Evolutionary conservation across 2,797 vertebrate genomes (phyloP).

Genomic region (Erithacus rubecula): DNA sequence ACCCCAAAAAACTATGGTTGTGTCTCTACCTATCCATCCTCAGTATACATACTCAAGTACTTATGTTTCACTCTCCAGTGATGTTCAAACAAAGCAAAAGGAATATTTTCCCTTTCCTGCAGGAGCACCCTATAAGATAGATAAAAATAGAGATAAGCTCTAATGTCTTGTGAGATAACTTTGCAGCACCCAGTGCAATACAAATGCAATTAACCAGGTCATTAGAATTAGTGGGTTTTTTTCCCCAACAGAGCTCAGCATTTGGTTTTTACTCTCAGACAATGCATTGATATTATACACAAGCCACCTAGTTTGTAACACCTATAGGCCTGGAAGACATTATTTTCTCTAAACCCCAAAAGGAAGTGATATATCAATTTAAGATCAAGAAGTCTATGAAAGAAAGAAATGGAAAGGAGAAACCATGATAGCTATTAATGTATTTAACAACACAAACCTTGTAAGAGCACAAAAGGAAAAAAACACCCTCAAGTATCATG

Average conservation of each 20-base stretch:
- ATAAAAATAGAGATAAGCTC: not conserved
- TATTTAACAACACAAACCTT: not conserved
- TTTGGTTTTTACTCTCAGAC: not conserved
- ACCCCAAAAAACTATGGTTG: accelerated
- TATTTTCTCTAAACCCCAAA: not conserved
- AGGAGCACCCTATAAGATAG: not conserved
- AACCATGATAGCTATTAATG: not conserved
- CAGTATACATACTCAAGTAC: not conserved
- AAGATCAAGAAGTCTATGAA: not conserved
- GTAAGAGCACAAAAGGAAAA: not conserved
- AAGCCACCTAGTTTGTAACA: not conserved
- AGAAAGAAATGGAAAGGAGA: not conserved
- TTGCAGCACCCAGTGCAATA: not conserved
- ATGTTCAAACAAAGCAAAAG: not conserved
- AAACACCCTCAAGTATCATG: not conserved
- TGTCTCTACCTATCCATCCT: not conserved
- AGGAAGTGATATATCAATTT: not conserved
- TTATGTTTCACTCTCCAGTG: not conserved
- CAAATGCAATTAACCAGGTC: conserved; percentile 41
- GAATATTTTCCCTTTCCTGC: not conserved
- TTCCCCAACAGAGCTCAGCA: not conserved
- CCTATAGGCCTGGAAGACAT: not conserved
- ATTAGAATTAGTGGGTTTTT: conserved; percentile 10
- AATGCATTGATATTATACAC: not conserved
- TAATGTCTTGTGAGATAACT: not conserved